A percentile compares a stretch with the other conserved stretches of the same genome.
phyloP scores from a whole-genome alignment of 2,113 vertebrate species.

The Urocolius indicus region DNA sequence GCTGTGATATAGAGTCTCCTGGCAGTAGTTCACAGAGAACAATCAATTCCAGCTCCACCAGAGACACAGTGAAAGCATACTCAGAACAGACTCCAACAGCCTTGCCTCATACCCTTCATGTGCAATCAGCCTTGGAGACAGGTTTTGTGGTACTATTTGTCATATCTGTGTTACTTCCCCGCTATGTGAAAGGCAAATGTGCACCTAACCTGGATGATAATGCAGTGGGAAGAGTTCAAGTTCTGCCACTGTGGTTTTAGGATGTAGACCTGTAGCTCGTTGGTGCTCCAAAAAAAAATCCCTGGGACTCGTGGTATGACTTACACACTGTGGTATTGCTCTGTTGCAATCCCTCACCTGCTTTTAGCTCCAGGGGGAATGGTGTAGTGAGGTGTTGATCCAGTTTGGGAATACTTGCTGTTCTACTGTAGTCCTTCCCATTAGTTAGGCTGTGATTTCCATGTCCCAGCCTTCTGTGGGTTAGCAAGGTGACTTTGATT shows the following conservation, averaged over 20 bases:
- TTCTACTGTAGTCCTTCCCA: background rate
- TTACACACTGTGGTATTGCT: background rate
- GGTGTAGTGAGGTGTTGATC: too few relatives aligned
- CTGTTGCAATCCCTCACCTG: background rate
- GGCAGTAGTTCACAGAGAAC: background rate
- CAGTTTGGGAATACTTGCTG: background rate
- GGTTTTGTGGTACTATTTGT: rapidly evolving
- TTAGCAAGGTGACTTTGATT: slow-evolving; percentile 7
- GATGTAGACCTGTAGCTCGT: rapidly evolving
- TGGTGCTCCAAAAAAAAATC: background rate
- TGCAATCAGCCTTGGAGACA: background rate
- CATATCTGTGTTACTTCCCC: background rate
- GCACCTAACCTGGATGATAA: background rate
- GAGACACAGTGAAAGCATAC: rapidly evolving
- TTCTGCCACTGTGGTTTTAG: background rate
- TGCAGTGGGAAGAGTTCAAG: background rate
- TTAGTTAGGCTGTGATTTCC: background rate
- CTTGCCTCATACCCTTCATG: background rate
- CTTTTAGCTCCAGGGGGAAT: rapidly evolving
- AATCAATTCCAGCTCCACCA: background rate
- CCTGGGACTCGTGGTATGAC: background rate
- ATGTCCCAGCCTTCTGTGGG: background rate
- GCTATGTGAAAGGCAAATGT: background rate
- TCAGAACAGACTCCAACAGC: background rate
- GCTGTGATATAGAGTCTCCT: background rate